A percentile compares a stretch with the other conserved stretches of the same genome.
Conservation (phyloP, 2,113 vertebrate species). For the Antechinus flavipes region DNA sequence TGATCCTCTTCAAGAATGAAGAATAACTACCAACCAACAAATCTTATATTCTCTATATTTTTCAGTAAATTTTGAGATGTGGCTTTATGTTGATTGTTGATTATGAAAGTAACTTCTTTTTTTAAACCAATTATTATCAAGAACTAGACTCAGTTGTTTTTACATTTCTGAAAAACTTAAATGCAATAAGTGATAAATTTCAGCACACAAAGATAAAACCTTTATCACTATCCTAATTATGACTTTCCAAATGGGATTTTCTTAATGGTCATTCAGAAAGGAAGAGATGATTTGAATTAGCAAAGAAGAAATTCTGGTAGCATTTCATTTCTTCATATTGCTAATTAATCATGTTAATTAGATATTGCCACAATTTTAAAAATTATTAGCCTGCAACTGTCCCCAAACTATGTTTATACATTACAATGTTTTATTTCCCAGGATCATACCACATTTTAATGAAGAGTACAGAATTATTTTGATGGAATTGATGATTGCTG, state of each 20-base stretch:
- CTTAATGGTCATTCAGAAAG: background rate
- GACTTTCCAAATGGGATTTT: background rate
- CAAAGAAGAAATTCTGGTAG: conserved; percentile 3
- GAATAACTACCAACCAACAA: background rate
- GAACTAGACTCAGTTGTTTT: background rate
- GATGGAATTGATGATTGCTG: background rate
- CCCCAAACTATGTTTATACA: background rate
- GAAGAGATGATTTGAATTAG: background rate
- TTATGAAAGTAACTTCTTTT: background rate
- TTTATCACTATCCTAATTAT: background rate
- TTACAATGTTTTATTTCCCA: background rate
- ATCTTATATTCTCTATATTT: background rate
- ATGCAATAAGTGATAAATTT: background rate
- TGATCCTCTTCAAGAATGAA: too few relatives aligned
- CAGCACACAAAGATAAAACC: background rate
- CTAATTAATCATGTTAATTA: background rate
- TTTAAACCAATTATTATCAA: background rate
- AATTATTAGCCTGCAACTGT: background rate
- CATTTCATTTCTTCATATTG: conserved; percentile 19
- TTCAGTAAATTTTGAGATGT: background rate
- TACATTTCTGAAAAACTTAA: background rate
- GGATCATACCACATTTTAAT: background rate
- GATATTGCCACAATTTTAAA: background rate
- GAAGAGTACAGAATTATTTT: background rate
- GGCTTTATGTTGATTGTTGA: background rate